Percentiles rank a stretch among this genome's conserved stretches.
Conservation (phyloP, 2,113 vertebrate genomes). For the Peromyscus maniculatus region DNA sequence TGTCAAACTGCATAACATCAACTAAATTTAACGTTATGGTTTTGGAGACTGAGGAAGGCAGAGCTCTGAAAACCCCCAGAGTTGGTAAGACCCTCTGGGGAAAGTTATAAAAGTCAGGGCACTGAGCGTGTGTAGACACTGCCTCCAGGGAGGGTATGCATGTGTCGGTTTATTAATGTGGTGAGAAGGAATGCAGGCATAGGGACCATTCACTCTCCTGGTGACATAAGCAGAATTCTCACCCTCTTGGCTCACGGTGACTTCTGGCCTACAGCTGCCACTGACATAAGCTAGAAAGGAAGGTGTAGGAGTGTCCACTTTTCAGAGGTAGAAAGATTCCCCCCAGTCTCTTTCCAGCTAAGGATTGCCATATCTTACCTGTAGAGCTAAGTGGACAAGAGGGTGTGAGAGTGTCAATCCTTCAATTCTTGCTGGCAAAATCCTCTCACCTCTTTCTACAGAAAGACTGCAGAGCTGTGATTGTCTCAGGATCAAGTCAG, state of each 20-base stretch:
- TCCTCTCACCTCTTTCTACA: neutral
- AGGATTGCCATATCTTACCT: neutral
- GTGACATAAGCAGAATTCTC: neutral
- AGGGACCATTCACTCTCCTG: neutral
- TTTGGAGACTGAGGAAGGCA: neutral
- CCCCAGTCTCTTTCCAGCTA: neutral
- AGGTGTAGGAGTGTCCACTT: neutral
- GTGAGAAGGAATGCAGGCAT: neutral
- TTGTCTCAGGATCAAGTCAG: neutral
- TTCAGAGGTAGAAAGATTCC: neutral
- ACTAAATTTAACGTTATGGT: neutral
- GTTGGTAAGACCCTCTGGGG: neutral
- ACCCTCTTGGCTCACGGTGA: neutral
- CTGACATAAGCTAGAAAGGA: neutral
- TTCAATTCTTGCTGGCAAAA: neutral
- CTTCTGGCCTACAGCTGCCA: neutral
- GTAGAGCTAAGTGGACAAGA: neutral
- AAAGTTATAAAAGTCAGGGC: neutral
- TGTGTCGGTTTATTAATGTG: neutral
- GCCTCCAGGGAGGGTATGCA: neutral
- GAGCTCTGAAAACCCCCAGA: neutral
- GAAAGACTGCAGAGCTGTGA: neutral
- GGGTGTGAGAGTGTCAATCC: neutral
- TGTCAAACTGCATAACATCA: conserved; percentile 16
- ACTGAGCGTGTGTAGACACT: neutral